A percentile compares a stretch with the other conserved stretches of the same genome.
These are phyloP conservation scores for Enoplolaimus lenunculus DNA, from an alignment of 2,888 invertebrate genomes.

Conservation along the genomic window DNA sequence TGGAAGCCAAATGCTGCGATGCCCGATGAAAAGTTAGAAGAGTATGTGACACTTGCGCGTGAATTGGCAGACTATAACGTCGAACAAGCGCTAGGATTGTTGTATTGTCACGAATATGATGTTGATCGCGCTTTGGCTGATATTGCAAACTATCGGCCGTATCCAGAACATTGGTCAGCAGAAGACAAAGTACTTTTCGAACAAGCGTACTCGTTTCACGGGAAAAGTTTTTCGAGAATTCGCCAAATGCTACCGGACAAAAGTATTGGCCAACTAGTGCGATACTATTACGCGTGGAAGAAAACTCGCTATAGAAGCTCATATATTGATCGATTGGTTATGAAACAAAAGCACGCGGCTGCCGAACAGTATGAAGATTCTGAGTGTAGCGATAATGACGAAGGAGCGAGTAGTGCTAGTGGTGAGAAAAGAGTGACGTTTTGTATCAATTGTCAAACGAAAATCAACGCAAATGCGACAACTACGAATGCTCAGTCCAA, in stretches of 20 bases:
- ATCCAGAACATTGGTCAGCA: constrained; percentile 93
- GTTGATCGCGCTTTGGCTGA: constrained; percentile 77
- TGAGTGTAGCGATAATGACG: too few relatives aligned
- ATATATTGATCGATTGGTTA: constrained; percentile 13
- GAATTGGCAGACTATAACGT: too few relatives aligned
- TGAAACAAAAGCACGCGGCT: too few relatives aligned
- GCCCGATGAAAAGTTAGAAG: too few relatives aligned
- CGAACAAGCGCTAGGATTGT: constrained; percentile 79
- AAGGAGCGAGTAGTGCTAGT: too few relatives aligned
- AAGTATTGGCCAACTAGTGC: constrained; percentile 82
- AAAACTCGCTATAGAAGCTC: constrained; percentile 46
- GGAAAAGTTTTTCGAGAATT: constrained; percentile 91
- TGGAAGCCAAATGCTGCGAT: too few relatives aligned
- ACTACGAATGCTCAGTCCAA: too few relatives aligned
- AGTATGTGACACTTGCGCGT: too few relatives aligned
- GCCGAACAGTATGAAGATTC: too few relatives aligned
- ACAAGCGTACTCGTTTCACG: constrained; percentile 93
- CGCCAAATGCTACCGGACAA: constrained; percentile 98
- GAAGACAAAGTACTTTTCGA: constrained; percentile 96
- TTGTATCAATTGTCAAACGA: too few relatives aligned
- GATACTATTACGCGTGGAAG: constrained; percentile 97
- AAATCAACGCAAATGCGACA: too few relatives aligned
- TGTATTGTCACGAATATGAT: constrained; percentile 96
- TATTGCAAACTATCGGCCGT: constrained; percentile 87
- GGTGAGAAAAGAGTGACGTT: too few relatives aligned